These are phyloP conservation scores for Plectrocnemia conspersa DNA, from an alignment of 1,140 invertebrate genomes.

Conservation along the genomic window DNA sequence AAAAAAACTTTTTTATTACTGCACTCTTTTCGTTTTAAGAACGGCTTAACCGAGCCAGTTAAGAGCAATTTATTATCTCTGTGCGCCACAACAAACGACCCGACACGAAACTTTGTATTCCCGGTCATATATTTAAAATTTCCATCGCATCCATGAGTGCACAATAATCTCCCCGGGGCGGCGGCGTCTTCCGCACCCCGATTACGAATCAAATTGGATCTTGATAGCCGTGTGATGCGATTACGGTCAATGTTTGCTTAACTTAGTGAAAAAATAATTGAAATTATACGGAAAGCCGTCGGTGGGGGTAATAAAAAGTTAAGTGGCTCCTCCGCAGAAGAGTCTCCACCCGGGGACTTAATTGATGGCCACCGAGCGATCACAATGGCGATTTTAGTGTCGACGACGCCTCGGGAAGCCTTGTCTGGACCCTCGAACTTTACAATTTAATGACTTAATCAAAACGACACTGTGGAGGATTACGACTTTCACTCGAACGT, in stretches of 20 bases:
- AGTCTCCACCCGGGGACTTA: conserved; percentile 15
- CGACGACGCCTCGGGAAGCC: conserved; percentile 9
- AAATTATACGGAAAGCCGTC: conserved; percentile 29
- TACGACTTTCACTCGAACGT: conserved; percentile 25
- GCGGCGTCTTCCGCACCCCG: conserved; percentile 20
- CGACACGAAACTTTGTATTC: no score
- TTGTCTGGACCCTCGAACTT: conserved; percentile 21
- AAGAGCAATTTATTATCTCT: no score
- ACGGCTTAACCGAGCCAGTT: no score
- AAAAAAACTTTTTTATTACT: no score
- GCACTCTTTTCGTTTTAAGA: no score
- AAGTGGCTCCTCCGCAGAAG: conserved; percentile 9
- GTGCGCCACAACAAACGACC: no score
- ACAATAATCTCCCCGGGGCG: conserved; percentile 26
- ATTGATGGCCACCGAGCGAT: conserved; percentile 28
- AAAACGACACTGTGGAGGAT: conserved; percentile 17
- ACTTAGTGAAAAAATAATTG: conserved; percentile 37
- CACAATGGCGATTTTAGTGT: conserved; percentile 31
- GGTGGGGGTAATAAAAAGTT: conserved; percentile 25
- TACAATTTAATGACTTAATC: conserved; percentile 26
- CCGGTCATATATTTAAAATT: no score
- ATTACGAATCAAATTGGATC: conserved; percentile 36
- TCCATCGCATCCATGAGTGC: no score
- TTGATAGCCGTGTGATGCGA: conserved; percentile 35
- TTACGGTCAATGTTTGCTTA: conserved; percentile 37